These are phyloP conservation scores for Burhinus oedicnemus DNA, from an alignment of 2,113 vertebrate genomes.

Conservation along the genomic window DNA sequence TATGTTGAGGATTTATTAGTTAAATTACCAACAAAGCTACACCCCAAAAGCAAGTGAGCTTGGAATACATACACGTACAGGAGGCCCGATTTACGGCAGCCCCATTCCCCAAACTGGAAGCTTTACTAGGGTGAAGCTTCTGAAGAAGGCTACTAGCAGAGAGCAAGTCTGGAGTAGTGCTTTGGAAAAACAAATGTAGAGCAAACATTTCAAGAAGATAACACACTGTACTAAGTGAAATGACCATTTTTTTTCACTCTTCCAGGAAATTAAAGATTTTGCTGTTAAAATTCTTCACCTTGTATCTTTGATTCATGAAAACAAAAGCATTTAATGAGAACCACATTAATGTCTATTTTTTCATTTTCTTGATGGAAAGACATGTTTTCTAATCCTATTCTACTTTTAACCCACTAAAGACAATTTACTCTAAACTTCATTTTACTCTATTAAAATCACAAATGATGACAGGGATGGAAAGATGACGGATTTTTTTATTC, in stretches of 20 bases:
- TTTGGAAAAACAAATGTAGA: background rate
- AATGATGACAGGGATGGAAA: background rate
- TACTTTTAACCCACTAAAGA: background rate
- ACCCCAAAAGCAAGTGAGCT: background rate
- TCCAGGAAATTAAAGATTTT: background rate
- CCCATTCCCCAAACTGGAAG: background rate
- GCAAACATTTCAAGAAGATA: background rate
- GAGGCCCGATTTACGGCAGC: background rate
- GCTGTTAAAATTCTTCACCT: background rate
- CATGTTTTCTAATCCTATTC: background rate
- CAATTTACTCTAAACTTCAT: background rate
- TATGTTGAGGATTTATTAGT: background rate
- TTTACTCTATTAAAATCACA: background rate
- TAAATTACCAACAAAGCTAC: background rate
- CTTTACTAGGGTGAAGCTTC: background rate
- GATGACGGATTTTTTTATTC: background rate
- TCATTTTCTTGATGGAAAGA: background rate
- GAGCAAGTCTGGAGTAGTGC: rapidly evolving
- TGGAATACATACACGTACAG: rapidly evolving
- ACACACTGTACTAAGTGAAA: background rate
- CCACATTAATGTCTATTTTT: background rate
- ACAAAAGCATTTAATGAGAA: background rate
- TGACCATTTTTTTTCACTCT: background rate
- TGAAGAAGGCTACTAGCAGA: background rate
- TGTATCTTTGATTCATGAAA: background rate